Base-by-base conservation (phyloP, 2,797 vertebrate genomes). In the Macroramphosus scolopax region DNA sequence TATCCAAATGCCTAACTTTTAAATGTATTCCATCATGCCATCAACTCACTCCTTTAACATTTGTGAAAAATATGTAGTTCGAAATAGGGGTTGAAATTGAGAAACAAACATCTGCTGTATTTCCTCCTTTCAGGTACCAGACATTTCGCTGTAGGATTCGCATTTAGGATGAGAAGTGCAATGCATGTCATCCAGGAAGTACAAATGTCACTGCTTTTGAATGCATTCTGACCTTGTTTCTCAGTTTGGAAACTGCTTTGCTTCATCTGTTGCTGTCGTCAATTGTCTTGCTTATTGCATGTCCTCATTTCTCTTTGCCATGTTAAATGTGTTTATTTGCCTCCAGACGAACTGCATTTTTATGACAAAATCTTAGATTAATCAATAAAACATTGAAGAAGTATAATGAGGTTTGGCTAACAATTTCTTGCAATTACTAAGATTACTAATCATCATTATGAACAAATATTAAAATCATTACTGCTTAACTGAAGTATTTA, bases 351-450 rank as follows among this genome's bases (percentile, higher is more conserved):
- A 64, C 54, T 53, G 75, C 57, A 56, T 85, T 86, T 88, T 78
- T 86, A 79, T 71, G 36, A 75, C 5, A 24, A 63, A 75, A 47
- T 70, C 59, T 74, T 72, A 63, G 69, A 72, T 72, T 78, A 81
- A 70, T 25, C 40, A 74, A 72, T 77, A 81, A 78, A 82, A 78
- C 68, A 60, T 63, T 16, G 50, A 69, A 68, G 6, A 54, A 57
- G 5, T 28, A 6, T 30, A 10, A 25, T 39, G 15, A 40, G 4
- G 6, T 9, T 42, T 52, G 47, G 17, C 39, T n/a, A 18, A 1
- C 45, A 22, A 13, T 46, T 38, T 46, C 5, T 16, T 35, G 6
- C 20, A 18, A 22, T 26, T 20, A 5, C 8, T 6, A 1, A 6
- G 22, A 22, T 22, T 51, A 1, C 32, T 20, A 3, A 0, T 2